Evolutionary conservation across 2,888 invertebrate species (phyloP), one percentile per base, ranked within the genome.

Genomic region (Athalia cordata): DNA sequence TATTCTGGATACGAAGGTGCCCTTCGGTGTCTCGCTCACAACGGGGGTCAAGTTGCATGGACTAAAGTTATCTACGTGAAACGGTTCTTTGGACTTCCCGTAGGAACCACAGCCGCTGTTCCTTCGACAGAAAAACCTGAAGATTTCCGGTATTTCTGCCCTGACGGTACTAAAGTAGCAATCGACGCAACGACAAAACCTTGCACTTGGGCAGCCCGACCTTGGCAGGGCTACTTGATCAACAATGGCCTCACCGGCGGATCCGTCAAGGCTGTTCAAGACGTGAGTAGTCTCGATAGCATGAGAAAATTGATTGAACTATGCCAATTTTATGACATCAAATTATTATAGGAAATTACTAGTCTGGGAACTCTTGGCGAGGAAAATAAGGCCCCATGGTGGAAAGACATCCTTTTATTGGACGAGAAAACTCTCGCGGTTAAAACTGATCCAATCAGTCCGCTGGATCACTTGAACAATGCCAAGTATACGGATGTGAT

Each of bases 1-100:
- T 96, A 93, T 90, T 96, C 96, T 15, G 97, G 97, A 1, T 97
- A 97, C 87, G 95, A 96, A 81, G 98, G 98, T 0, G 96, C 97
- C 0, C 91, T 97, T 66, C 92, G 94, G 47, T 98, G 98, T 88
- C 90, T 98, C 79, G 94, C 95, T 1, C 94, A 95, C 83, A 95
- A 96, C 82, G 94, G 94, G 3, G 97, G 97, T 0, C 94, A 97
- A 84, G 94, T 98, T 3, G 97, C 97, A 11, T 97, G 96, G 91
- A 96, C 96, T 11, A 96, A 96, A 89, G 94, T 95, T 80, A 95
- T 95, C 84, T 96, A 92, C 84, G 95, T 96, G 59, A 92, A 94
- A 85, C 94, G 95, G 88, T 95, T 95, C 92, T 96, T 96, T 87
- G 95, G 95, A 78, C 91, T 95, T 13, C 93, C 94, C 50, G 93